Evolutionary conservation across 2,113 vertebrate genomes (phyloP), one percentile per base, ranked within the genome.

Genomic region (Sarotherodon lohbergeri): DNA sequence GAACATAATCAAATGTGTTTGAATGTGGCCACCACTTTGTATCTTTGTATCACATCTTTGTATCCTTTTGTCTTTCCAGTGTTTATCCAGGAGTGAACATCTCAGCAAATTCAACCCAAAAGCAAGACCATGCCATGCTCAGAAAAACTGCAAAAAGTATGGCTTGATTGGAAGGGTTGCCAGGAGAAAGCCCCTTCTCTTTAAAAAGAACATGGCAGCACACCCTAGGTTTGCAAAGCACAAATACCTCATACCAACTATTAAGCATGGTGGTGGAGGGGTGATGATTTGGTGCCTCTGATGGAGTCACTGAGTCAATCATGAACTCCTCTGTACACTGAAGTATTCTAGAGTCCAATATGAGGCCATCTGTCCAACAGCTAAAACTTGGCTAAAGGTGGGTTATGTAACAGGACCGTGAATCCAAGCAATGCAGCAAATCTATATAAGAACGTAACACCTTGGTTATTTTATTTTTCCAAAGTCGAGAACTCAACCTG

Each of bases 121-220:
- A 0, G 2, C 43, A 22, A 71, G 36, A 43, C 66, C 1, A 9
- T 16, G 1, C 14, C n/a, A 9, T 43, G 36, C 1, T 71, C 0
- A 71, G 66, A 71, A 41, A 14, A 71, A 43, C 19, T 16, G n/a
- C n/a, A 71, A 71, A 43, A 66, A 39, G 29, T 39, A 39, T 0
- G 32, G 17, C 6, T 39, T 66, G 32, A 66, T 1, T 39, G 61
- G 17, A 36, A 63, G 32, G 9, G 9, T 63, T 63, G 32, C 17
- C 59, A 63, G 32, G 32, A 36, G 17, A 63, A 39, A 3, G 61
- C 0, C 0, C 0, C 10, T 66, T 66, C 6, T 66, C 32, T n/a
- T 39, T 66, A 66, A 3, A 36, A 63, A 36, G 32, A 63, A 36
- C 59, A 63, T n/a, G 17, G 32, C 32, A 66, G 61, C 61, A 36